A percentile compares a stretch with the other conserved stretches of the same genome.
phyloP scores from a whole-genome alignment of 53 echinoderm and acorn worm genomes.

The Arbacia lixula region DNA sequence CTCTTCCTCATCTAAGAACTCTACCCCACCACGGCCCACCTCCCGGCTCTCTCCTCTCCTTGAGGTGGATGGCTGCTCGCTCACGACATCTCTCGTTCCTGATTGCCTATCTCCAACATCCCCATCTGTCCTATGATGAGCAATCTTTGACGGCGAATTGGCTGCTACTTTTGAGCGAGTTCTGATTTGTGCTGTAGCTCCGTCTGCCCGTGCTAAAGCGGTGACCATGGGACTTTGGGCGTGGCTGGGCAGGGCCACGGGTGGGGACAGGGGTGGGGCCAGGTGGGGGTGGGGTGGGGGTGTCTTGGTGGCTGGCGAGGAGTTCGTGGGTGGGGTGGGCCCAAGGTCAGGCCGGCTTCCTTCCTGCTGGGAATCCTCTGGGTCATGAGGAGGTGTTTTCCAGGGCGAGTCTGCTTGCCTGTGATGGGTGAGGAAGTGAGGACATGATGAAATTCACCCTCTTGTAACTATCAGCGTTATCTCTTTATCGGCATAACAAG shows the following conservation, averaged over 20 bases:
- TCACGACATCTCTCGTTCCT: neutral
- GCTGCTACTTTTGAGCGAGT: neutral
- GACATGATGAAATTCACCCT: too few relatives aligned
- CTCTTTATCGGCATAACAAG: too few relatives aligned
- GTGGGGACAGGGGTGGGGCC: neutral
- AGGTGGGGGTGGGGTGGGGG: neutral
- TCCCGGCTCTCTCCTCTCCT: neutral
- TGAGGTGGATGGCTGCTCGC: conserved; percentile 16
- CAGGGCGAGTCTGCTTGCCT: conserved; percentile 26
- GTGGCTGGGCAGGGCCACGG: neutral
- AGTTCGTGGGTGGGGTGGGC: neutral
- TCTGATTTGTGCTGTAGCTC: neutral
- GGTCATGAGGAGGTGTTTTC: conserved; percentile 24
- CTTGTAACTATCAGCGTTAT: too few relatives aligned
- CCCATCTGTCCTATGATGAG: neutral
- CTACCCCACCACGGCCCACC: neutral
- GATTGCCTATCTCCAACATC: neutral
- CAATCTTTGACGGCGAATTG: neutral
- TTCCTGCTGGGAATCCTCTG: neutral
- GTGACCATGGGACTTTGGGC: neutral
- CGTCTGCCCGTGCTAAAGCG: conserved; percentile 1
- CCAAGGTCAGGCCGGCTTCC: neutral
- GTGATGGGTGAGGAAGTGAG: neutral
- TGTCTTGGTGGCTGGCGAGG: neutral
- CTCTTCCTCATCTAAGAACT: neutral